Evolutionary conservation across 2,113 vertebrate species (phyloP), one percentile per base, ranked within the genome.

Genomic region (Electrona antarctica): DNA sequence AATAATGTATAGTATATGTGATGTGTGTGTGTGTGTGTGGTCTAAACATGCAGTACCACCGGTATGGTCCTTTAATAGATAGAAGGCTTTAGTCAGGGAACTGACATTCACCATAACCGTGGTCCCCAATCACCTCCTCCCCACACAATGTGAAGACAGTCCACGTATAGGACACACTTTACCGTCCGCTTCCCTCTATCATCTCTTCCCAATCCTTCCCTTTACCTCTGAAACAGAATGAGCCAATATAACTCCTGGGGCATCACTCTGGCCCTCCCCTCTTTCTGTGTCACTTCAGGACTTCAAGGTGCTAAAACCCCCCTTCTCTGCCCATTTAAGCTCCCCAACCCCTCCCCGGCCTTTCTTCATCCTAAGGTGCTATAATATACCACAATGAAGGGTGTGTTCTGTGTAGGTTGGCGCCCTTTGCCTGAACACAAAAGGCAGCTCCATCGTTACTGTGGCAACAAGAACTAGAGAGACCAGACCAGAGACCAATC

Each of bases 81-180:
- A 54, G 11, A 54, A 41, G 21, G n/a, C 46, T 15, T 21, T 8
- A 41, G 33, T 41, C 33, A 41, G 33, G 33, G 33, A 41, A 41
- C 33, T 41, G 11, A 29, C 7, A 21, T 29, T 1, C 10, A 45
- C 29, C 52, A 14, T 10, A 33, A 73, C n/a, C 0, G 15, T 55
- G 11, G 45, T 9, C 2, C 8, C 48, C 63, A 58, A 63, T 14
- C 64, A 46, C 75, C 56, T 60, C 33, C 60, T 61, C 55, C 78
- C 83, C 64, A 57, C 56, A 78, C 67, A 86, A 77, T 87, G 86
- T 89, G 88, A 88, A 85, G 57, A 73, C 54, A 49, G 62, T 62
- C n/a, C 12, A 49, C 8, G 79, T 69, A 75, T 46, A 63, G 71
- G 60, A 69, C 67, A 66, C 69, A 77, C 55, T 73, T 64, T 14